These are phyloP conservation scores for Cryptophagus acutangulus DNA, from an alignment of 2,888 invertebrate genomes.

Conservation along the genomic window DNA sequence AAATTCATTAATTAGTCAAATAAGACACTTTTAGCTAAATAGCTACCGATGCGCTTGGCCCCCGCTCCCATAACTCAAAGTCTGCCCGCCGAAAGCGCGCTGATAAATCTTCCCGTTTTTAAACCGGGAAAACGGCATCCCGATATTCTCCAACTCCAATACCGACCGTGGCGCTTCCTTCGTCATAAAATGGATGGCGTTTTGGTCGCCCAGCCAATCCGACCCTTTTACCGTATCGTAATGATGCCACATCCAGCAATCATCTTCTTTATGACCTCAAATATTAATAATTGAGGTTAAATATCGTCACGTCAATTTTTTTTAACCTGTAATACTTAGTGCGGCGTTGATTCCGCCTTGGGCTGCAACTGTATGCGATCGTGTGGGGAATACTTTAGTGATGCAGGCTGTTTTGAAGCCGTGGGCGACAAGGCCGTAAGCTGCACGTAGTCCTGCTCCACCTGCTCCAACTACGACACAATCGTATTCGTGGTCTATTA, in stretches of 20 bases:
- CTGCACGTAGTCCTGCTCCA: slow-evolving; percentile 94
- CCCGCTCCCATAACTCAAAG: slow-evolving; percentile 94
- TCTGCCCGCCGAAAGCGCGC: slow-evolving; percentile 97
- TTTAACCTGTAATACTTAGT: slow-evolving; percentile 77
- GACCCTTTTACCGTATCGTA: slow-evolving; percentile 98
- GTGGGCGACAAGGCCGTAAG: slow-evolving; percentile 92
- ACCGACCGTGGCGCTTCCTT: slow-evolving; percentile 85
- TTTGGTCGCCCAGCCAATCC: slow-evolving; percentile 97
- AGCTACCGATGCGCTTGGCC: slow-evolving; percentile 86
- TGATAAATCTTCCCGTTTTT: slow-evolving; percentile 97
- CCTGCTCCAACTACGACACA: slow-evolving; percentile 96
- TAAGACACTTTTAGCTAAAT: slow-evolving; percentile 1
- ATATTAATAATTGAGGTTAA: slow-evolving; percentile 4
- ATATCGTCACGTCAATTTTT: not conserved
- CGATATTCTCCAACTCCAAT: slow-evolving; percentile 88
- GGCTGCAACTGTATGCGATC: slow-evolving; percentile 97
- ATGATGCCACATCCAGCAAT: slow-evolving; percentile 97
- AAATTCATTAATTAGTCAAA: slow-evolving; percentile 7
- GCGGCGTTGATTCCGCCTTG: slow-evolving; percentile 99
- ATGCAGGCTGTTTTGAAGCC: slow-evolving; percentile 97
- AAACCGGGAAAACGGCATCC: slow-evolving; percentile 98
- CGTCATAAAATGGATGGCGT: slow-evolving; percentile 98
- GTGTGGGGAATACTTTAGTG: slow-evolving; percentile 95
- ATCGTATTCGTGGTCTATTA: slow-evolving; percentile 90
- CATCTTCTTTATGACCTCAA: slow-evolving; percentile 68